A percentile compares a stretch with the other conserved stretches of the same genome.
phyloP scores from a whole-genome alignment of 2,888 invertebrate species.

The Thymelicus sylvestris region DNA sequence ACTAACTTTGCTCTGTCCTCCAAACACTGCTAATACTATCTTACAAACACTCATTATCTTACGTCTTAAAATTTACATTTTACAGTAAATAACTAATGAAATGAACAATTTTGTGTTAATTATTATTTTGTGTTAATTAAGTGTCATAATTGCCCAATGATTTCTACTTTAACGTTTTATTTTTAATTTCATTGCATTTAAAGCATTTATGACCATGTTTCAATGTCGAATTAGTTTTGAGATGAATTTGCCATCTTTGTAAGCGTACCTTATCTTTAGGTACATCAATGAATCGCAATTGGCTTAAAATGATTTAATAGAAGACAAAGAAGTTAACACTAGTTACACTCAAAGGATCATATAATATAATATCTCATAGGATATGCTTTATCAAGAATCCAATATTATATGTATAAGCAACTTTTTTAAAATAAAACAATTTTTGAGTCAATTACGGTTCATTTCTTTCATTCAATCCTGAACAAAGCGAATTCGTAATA shows the following conservation, averaged over 20 bases:
- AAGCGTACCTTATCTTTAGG: not conserved
- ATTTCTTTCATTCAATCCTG: not conserved
- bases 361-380: no score
- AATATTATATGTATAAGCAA: no score
- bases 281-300: not conserved
- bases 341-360: no score
- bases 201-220: slow-evolving; percentile 36
- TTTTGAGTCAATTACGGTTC: not conserved
- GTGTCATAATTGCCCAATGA: slow-evolving; percentile 45
- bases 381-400: no score
- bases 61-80: not conserved
- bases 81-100: not conserved
- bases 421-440: not conserved
- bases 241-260: not conserved
- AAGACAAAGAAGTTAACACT: no score
- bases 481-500: not conserved
- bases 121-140: no score
- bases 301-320: not conserved
- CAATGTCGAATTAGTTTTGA: slow-evolving; percentile 5
- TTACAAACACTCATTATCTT: not conserved
- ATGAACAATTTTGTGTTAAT: slow-evolving; percentile 12
- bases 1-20: slow-evolving; percentile 49
- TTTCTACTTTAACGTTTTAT: slow-evolving; percentile 6
- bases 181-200: not conserved
- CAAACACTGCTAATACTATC: slow-evolving; percentile 1